Evolutionary conservation across 2,888 invertebrate species (phyloP).

Genomic region (Noctua comes): DNA sequence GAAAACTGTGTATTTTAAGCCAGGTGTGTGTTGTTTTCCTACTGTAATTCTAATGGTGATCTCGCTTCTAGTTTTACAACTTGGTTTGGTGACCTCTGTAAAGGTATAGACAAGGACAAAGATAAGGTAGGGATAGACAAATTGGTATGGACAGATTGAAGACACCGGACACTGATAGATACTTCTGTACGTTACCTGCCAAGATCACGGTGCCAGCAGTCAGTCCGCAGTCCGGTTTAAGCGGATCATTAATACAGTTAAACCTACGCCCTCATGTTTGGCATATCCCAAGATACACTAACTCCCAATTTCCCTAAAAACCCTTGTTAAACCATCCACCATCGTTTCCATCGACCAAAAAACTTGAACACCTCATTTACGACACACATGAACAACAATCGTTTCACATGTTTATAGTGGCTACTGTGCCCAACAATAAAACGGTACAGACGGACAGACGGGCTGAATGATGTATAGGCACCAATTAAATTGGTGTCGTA

Average conservation of each 20-base stretch:
- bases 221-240: not conserved
- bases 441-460: constrained; percentile 77
- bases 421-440: constrained; percentile 86
- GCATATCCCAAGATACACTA: not conserved
- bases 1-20: not conserved
- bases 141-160: not conserved
- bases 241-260: not conserved
- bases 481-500: constrained; percentile 86
- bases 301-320: not conserved
- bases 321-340: constrained; percentile 28
- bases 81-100: not conserved
- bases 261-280: not conserved
- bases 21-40: not conserved
- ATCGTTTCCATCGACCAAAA: constrained; percentile 16
- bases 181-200: not conserved
- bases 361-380: constrained; percentile 57
- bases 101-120: not conserved
- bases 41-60: not conserved
- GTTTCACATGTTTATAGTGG: constrained; percentile 85
- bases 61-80: not conserved
- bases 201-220: not conserved
- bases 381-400: constrained; percentile 74
- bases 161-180: not conserved
- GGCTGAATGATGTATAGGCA: constrained; percentile 83
- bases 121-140: not conserved